Percentiles rank a stretch among this genome's conserved stretches.
Conservation (phyloP, 2,113 vertebrate species). For the Peromyscus polionotus region DNA sequence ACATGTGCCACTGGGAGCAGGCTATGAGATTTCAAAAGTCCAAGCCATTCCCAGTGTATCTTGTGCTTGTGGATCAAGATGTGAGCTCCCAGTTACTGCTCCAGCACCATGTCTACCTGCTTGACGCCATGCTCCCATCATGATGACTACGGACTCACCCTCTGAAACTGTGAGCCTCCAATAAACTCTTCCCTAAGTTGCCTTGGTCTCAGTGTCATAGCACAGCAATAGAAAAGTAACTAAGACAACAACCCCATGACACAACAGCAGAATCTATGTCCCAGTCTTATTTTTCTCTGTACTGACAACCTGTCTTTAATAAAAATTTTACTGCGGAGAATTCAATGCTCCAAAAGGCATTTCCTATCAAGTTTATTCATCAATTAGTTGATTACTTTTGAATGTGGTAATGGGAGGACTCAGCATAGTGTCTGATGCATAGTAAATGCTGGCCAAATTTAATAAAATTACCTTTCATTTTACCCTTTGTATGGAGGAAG, state of each 20-base stretch:
- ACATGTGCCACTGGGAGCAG: neutral
- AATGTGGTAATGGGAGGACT: neutral
- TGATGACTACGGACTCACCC: neutral
- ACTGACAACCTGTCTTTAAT: neutral
- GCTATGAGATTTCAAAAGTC: neutral
- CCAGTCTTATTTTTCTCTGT: neutral
- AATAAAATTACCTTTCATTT: slow-evolving; percentile 14
- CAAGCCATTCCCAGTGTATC: neutral
- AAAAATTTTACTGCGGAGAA: neutral
- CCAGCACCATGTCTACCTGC: neutral
- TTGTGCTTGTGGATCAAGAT: neutral
- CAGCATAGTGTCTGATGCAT: neutral
- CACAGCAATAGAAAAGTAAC: neutral
- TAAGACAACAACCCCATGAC: neutral
- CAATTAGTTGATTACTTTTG: neutral
- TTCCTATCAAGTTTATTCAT: neutral
- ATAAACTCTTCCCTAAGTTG: neutral
- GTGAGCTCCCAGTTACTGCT: neutral
- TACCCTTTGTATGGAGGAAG: neutral
- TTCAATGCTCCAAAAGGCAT: neutral
- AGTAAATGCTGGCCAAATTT: neutral
- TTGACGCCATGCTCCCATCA: neutral
- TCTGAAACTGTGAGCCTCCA: neutral
- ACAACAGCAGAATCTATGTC: neutral
- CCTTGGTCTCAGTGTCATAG: neutral